Base-by-base conservation (phyloP, 2,888 invertebrate species). In the Coelopa pilipes region DNA sequence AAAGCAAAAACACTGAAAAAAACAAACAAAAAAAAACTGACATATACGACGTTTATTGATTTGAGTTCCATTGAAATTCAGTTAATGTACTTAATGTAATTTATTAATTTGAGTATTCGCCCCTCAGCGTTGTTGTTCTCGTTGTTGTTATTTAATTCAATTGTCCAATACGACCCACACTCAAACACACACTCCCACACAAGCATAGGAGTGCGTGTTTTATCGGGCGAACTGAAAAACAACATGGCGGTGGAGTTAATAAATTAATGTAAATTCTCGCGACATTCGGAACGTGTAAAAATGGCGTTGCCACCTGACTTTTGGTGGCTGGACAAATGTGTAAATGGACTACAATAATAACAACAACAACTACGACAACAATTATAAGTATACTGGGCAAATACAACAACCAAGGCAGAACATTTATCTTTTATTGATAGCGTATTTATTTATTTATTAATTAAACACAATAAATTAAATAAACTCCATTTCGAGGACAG, bases 41-140 rank as follows among this genome's bases (percentile, higher is more conserved):
- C 24, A 62, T 34, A 62, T 59, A 59, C 21, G 12, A 13, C 24
- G 19, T 17, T 21, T 59, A 24, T 59, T 21, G 12, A 59, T 21
- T 59, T 59, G 21, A 21, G 19, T 59, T 19, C 24, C 24, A 24
- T 59, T 59, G 57, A 46, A 62, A 46, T 63, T 63, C 19, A 63
- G 17, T 46, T 46, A 63, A 63, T 63, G 46, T 63, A 45, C 63
- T 63, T 63, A 46, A 63, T 17, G 46, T 45, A 63, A 63, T 63
- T 63, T 63, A 63, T 63, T 45, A 34, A 17, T 45, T 63, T 45
- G 45, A 17, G 46, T 19, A 63, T n/a, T 19, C n/a, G 63, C 13
- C 34, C 34, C 7, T 34, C 7, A 34, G 46, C 13, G n/a, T 1
- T n/a, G 24, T 62, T 62, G 45, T 47, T 47, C n/a, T 63, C 13